phyloP scores from a whole-genome alignment of 2,113 vertebrate genomes.

The Rhinoderma darwinii region DNA sequence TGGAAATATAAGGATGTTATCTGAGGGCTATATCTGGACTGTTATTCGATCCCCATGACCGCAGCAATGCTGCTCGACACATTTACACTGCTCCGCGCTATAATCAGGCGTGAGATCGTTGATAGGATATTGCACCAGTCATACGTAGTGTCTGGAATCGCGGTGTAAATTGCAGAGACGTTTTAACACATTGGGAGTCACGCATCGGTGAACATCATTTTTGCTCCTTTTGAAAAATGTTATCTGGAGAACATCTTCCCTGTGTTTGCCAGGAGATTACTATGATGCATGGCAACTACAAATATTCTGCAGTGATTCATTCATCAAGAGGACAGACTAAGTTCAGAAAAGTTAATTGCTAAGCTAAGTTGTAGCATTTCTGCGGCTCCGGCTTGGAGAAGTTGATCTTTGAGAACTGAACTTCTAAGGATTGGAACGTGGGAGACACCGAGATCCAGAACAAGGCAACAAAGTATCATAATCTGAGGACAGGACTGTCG shows the following conservation, averaged over 20 bases:
- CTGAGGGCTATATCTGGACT: neutral
- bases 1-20: neutral
- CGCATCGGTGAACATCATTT: conserved; percentile 16
- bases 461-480: neutral
- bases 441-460: neutral
- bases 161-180: neutral
- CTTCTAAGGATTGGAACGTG: neutral
- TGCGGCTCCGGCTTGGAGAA: neutral
- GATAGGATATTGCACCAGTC: conserved; percentile 14
- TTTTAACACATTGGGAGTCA: conserved; percentile 25
- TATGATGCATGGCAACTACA: conserved; percentile 36
- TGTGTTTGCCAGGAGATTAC: conserved; percentile 37
- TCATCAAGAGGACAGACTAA: conserved; percentile 35
- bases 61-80: neutral
- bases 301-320: conserved; percentile 12
- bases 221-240: conserved; percentile 39
- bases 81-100: conserved; percentile 32
- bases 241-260: conserved; percentile 30
- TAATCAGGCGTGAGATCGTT: conserved; percentile 4
- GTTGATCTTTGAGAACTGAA: conserved; percentile 32
- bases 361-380: conserved; percentile 42
- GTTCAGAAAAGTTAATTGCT: conserved; percentile 48
- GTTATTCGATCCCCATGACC: neutral
- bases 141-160: conserved; percentile 10
- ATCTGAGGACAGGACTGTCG: neutral